Evolutionary conservation across 2,113 vertebrate species (phyloP), one percentile per base, ranked within the genome.

Genomic region (Megaceryle torquata): DNA sequence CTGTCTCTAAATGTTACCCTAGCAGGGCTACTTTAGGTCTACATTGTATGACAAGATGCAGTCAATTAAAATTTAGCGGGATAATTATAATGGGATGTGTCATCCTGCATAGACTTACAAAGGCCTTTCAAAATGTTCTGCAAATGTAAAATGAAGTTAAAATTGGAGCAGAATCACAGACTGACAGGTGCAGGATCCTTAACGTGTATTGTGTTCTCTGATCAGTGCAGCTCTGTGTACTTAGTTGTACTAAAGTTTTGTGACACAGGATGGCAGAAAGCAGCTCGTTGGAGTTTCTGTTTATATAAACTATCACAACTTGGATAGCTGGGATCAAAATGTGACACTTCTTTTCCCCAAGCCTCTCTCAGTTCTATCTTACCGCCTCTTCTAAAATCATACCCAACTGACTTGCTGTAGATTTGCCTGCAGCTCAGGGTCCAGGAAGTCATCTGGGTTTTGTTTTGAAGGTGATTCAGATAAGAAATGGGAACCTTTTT

Each of bases 151-250:
- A 8, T 1, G 3, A 76, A 57, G 28, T 46, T 82, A 39, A 82
- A 86, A 61, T 18, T 8, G 22, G 67, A 80, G 72, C 50, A 83
- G 56, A 83, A 35, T 24, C n/a, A 18, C 28, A 37, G 44, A 39
- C 31, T 0, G 22, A 37, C 1, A 25, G 7, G 0, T 1, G 39
- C 35, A 39, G 50, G 29, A 5, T 16, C 67, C 2, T 3, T 24
- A 28, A 33, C 33, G 29, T 41, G 61, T 22, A 46, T 61, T 0
- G 1, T 22, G 35, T 33, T 65, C 46, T 35, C 7, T 2, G 39
- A 33, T 31, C 11, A 18, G 57, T 4, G 17, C 63, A 68, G 79
- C 85, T 77, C 44, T 53, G 17, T 14, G n/a, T 46, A 6, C 33
- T 16, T 9, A 6, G 43, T 15, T 2, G 3, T 22, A 54, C 14